Percentiles rank a stretch among this genome's conserved stretches.
Conservation (phyloP, 1,140 invertebrate species). For the Drosophila busckii region DNA sequence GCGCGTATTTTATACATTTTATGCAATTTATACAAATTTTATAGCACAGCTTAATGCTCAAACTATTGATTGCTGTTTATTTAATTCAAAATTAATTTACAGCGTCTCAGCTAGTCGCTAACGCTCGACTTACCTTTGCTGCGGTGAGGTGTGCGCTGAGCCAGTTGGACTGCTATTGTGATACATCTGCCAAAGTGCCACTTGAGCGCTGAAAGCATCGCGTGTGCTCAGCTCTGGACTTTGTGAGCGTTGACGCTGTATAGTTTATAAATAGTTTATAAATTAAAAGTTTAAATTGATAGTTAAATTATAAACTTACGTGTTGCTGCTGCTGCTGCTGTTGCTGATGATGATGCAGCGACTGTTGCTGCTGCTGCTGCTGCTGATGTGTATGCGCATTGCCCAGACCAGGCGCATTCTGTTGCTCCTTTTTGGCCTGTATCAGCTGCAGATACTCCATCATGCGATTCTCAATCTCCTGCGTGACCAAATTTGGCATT, state of each 20-base stretch:
- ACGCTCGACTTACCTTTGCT: slow-evolving; percentile 54
- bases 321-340: slow-evolving; percentile 79
- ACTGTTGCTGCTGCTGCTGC: slow-evolving; percentile 77
- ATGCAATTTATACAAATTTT: too few species aligned
- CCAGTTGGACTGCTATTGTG: slow-evolving; percentile 81
- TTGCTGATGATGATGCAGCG: slow-evolving; percentile 80
- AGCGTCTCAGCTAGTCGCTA: neutral
- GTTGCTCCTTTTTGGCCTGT: slow-evolving; percentile 80
- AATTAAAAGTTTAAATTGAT: too few species aligned
- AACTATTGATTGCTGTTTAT: too few species aligned
- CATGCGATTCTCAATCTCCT: slow-evolving; percentile 87
- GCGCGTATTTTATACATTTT: too few species aligned
- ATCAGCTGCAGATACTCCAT: slow-evolving; percentile 88
- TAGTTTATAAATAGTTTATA: too few species aligned
- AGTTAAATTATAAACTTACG: too few species aligned
- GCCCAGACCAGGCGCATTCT: slow-evolving; percentile 35
- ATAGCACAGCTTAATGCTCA: too few species aligned
- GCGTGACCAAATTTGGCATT: slow-evolving; percentile 82
- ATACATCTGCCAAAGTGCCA: slow-evolving; percentile 91
- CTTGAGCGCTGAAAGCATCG: slow-evolving; percentile 83
- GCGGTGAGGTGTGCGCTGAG: slow-evolving; percentile 65
- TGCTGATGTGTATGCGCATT: slow-evolving; percentile 80
- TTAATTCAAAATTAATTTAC: too few species aligned
- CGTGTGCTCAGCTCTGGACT: slow-evolving; percentile 81
- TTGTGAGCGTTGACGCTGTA: slow-evolving; percentile 80